Conservation (phyloP, 1,140 invertebrate genomes). For the Battus philenor region DNA sequence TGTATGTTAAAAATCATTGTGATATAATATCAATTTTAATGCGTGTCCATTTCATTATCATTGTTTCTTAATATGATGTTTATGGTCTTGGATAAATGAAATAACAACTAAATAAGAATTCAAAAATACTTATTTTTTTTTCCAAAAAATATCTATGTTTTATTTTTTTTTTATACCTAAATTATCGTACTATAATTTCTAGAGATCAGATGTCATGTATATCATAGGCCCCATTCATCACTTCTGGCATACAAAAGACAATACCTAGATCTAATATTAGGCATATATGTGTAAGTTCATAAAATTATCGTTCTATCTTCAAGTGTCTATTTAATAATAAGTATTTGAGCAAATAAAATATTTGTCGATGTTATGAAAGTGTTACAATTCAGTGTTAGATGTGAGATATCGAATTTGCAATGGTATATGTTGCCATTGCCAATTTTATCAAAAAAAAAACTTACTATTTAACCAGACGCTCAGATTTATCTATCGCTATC, state of each 20-base stretch:
- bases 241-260: conserved; percentile 74
- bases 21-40: no score
- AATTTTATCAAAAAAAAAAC: conserved; percentile 7
- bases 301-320: conserved; percentile 71
- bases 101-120: no score
- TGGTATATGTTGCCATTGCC: conserved; percentile 20
- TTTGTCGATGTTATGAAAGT: conserved; percentile 52
- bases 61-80: no score
- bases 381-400: conserved; percentile 28
- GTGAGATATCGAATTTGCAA: conserved; percentile 20
- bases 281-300: conserved; percentile 71
- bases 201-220: no score
- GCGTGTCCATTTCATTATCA: no score
- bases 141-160: no score
- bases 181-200: no score
- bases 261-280: conserved; percentile 75
- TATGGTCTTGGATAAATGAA: no score
- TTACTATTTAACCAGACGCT: conserved; percentile 16
- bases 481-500: conserved; percentile 20
- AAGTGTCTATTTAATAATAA: conserved; percentile 71
- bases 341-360: conserved; percentile 64
- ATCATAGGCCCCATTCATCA: conserved; percentile 60
- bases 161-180: no score
- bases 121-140: no score
- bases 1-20: conserved; percentile 55